Conservation (phyloP, 2,113 vertebrate species). For the Alectura lathami region DNA sequence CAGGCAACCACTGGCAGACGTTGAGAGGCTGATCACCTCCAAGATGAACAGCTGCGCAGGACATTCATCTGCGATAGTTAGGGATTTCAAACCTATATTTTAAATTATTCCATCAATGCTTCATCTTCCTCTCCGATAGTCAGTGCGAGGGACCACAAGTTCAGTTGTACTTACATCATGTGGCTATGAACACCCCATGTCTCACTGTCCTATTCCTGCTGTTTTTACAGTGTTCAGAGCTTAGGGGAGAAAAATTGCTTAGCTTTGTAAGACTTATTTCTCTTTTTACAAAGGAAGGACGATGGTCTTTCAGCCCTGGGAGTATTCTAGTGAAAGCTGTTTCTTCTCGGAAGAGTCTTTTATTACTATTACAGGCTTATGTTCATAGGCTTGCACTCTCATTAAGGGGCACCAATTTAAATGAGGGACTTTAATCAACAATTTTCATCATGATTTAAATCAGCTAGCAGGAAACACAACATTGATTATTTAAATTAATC, state of each 20-base stretch:
- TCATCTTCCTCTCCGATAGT: slow-evolving; percentile 3
- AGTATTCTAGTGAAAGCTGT: neutral
- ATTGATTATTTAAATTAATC: slow-evolving; percentile 52
- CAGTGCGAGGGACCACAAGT: neutral
- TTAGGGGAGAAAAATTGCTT: neutral
- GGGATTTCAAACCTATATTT: neutral
- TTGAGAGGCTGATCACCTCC: neutral
- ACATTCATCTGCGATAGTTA: neutral
- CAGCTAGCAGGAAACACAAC: slow-evolving; percentile 43
- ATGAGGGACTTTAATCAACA: slow-evolving; percentile 33
- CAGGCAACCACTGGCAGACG: neutral
- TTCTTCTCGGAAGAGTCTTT: neutral
- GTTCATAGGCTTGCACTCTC: neutral
- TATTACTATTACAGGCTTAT: neutral
- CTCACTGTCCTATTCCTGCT: neutral
- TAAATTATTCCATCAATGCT: slow-evolving; percentile 10
- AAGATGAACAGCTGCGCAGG: neutral
- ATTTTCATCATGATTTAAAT: slow-evolving; percentile 50
- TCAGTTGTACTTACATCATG: neutral
- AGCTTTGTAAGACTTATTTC: neutral
- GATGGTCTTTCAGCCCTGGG: neutral
- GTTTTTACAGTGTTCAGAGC: neutral
- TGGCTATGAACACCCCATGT: neutral
- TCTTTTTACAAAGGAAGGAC: neutral
- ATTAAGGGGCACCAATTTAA: slow-evolving; percentile 43